Conservation (phyloP, 2,113 vertebrate species). For the Hippolais icterina region DNA sequence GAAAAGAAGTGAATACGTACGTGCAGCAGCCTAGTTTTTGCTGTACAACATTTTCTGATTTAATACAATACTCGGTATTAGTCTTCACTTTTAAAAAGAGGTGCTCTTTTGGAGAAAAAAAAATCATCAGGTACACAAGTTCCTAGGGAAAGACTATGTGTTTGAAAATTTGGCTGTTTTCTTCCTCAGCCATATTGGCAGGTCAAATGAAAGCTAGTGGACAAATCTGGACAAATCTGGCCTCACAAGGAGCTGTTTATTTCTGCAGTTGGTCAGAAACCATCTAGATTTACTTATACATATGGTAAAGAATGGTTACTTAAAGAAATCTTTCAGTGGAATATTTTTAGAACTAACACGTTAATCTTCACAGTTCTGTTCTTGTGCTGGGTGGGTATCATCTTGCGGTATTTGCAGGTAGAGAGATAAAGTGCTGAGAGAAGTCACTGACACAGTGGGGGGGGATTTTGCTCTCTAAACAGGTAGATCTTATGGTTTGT, state of each 20-base stretch:
- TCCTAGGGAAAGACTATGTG: not conserved
- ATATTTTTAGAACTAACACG: not conserved
- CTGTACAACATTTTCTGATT: not conserved
- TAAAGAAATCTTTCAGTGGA: not conserved
- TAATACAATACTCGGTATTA: not conserved
- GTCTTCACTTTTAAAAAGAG: not conserved
- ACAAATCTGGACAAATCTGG: not conserved
- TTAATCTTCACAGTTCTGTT: not conserved
- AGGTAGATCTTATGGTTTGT: not conserved
- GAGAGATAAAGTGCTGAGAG: not conserved
- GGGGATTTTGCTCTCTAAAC: not conserved
- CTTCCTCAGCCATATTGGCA: not conserved
- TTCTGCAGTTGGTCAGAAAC: not conserved
- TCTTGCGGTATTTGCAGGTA: not conserved
- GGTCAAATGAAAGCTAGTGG: not conserved
- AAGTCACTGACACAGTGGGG: not conserved
- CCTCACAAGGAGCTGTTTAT: not conserved
- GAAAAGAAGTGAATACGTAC: not conserved
- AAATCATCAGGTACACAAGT: not conserved
- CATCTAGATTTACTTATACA: not conserved
- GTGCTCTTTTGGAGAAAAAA: not conserved
- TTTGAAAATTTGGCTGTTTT: not conserved
- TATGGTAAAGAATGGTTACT: not conserved
- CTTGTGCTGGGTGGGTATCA: not conserved
- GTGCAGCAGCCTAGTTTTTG: not conserved